Percentiles rank a stretch among this genome's conserved stretches.
These are phyloP conservation scores for Pheucticus melanocephalus DNA, from an alignment of 2,113 vertebrate species.

Conservation along the genomic window DNA sequence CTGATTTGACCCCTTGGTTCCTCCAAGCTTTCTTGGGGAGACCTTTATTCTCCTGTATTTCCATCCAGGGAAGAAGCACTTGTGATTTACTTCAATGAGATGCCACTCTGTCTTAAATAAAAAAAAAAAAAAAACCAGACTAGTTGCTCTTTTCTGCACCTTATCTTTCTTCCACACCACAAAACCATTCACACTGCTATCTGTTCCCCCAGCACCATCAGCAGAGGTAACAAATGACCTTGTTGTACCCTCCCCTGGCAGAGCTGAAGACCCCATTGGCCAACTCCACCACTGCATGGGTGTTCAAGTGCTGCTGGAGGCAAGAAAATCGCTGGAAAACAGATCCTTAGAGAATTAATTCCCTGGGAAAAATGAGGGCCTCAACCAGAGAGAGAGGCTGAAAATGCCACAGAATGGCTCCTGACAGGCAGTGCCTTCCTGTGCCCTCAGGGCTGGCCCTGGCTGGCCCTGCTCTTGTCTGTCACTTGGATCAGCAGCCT, in stretches of 20 bases:
- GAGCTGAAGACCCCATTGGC: neutral
- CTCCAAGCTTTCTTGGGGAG: neutral
- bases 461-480: rapidly evolving
- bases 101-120: neutral
- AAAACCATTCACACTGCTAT: neutral
- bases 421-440: neutral
- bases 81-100: neutral
- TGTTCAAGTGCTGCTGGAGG: neutral
- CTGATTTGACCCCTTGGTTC: neutral
- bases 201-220: neutral
- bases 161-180: neutral
- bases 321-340: neutral
- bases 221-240: neutral
- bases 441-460: neutral
- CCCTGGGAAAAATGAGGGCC: neutral
- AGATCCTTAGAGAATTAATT: neutral
- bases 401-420: neutral
- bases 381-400: neutral
- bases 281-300: rapidly evolving
- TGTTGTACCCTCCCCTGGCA: neutral
- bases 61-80: neutral
- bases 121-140: neutral
- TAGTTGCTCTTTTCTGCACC: neutral
- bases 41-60: neutral
- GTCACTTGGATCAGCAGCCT: neutral